These are phyloP conservation scores for Steinernema feltiae DNA, from an alignment of 1,140 invertebrate species.

Conservation along the genomic window DNA sequence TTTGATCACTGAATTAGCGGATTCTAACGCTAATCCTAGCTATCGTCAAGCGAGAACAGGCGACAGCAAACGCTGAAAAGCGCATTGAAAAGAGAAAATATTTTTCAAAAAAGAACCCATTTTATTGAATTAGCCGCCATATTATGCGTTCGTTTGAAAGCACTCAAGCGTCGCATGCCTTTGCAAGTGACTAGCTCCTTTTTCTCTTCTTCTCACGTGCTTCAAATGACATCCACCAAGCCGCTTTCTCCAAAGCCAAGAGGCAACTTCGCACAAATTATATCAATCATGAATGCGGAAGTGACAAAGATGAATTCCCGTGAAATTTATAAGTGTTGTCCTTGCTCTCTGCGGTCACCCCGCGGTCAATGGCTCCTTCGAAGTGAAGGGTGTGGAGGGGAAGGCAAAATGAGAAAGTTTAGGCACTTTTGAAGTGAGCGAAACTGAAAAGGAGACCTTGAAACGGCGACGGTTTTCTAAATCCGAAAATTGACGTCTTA, in stretches of 20 bases:
- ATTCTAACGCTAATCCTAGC: too few species aligned
- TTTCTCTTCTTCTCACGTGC: not conserved
- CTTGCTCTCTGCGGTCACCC: not conserved
- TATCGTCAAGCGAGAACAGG: too few species aligned
- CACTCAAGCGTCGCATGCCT: not conserved
- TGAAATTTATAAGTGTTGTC: not conserved
- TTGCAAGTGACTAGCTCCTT: not conserved
- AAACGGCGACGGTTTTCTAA: not conserved
- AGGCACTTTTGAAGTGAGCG: not conserved
- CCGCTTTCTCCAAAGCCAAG: too few species aligned
- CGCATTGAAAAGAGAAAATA: too few species aligned
- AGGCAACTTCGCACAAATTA: too few species aligned
- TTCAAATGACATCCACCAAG: not conserved
- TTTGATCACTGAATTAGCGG: too few species aligned
- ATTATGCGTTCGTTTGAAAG: not conserved
- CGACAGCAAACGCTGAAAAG: too few species aligned
- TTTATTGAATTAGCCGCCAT: not conserved
- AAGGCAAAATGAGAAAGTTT: not conserved
- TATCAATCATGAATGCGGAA: not conserved
- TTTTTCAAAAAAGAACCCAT: too few species aligned
- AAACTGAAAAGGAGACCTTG: not conserved
- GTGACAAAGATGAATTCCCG: not conserved
- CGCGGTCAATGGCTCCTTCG: not conserved
- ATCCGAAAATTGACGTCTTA: conserved; percentile 8
- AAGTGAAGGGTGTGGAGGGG: not conserved